Evolutionary conservation across 2,797 vertebrate species (phyloP), one percentile per base, ranked within the genome.

Genomic region (Eutrigla gurnardus): DNA sequence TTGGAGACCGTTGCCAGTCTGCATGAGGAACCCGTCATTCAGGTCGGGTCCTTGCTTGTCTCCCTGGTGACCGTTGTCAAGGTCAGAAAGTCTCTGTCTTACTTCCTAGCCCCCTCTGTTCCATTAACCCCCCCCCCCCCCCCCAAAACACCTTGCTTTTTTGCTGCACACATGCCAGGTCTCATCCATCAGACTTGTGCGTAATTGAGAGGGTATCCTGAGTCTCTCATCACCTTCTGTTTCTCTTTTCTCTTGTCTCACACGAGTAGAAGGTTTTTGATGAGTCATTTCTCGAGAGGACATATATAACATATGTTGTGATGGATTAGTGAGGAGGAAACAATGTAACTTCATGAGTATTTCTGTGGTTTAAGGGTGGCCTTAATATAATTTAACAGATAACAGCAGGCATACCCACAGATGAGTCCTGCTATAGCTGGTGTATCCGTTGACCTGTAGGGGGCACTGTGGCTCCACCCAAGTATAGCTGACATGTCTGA

Each of bases 391-490:
- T 1, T 25, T 25, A 25, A 42, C 65, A 73, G 53, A 49, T 59
- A 68, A 35, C 6, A 59, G 33, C 58, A 66, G 25, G 45, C 63
- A 73, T 60, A 62, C 17, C 7, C 54, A 25, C 17, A 70, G n/a
- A 40, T 49, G n/a, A 63, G 46, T 54, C 36, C 14, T 40, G 6
- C 40, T 57, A 12, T 43, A 33, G 14, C 32, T 15, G 13, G 2
- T 53, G 40, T 39, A 3, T 11, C 9, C 18, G 12, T 33, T 45
- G 39, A 52, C 64, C 92, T 83, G 70, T 78, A 91, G 92, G 91
- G 91, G 93, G 88, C 91, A 90, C 89, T 94, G 92, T 92, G 83
- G 77, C 74, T 92, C 91, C 65, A 92, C 46, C 6, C 7, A 53
- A 84, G 36, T 32, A n/a, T 70, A 0, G 0, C 64, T 52, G 18